Conservation (phyloP, 2,113 vertebrate genomes). For the Odocoileus hemionus region DNA sequence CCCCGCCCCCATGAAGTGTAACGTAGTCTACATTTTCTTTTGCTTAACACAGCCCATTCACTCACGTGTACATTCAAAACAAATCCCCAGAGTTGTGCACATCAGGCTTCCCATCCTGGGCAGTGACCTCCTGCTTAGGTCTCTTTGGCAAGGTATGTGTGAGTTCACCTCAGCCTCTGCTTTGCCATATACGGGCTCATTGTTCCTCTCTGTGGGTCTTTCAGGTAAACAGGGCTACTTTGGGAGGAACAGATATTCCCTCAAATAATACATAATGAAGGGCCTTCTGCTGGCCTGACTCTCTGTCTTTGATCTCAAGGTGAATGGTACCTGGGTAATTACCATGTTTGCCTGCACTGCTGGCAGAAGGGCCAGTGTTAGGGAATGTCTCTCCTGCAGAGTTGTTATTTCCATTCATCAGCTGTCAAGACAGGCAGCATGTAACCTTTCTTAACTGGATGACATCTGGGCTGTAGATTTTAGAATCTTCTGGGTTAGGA, state of each 20-base stretch:
- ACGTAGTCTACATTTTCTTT: neutral
- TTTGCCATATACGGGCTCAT: constrained; percentile 40
- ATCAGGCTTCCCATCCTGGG: neutral
- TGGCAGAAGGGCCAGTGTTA: constrained; percentile 10
- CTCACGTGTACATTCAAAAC: neutral
- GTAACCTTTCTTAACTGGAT: constrained; percentile 17
- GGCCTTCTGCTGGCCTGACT: constrained; percentile 46
- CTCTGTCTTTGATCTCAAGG: constrained; percentile 63
- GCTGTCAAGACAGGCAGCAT: neutral
- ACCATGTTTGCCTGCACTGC: constrained; percentile 29
- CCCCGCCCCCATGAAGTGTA: neutral
- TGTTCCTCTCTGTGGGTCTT: constrained; percentile 43
- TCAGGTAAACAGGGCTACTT: constrained; percentile 51
- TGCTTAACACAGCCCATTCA: neutral
- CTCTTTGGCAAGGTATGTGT: constrained; percentile 34
- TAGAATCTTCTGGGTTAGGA: neutral
- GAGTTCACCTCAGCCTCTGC: constrained; percentile 34
- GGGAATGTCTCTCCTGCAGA: constrained; percentile 36
- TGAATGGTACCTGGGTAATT: constrained; percentile 47
- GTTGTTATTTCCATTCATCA: constrained; percentile 44
- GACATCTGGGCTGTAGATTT: constrained; percentile 22
- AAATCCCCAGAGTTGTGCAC: neutral
- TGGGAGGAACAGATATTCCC: constrained; percentile 47
- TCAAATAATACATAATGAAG: constrained; percentile 53
- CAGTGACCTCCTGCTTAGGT: neutral